Evolutionary conservation across 2,888 invertebrate genomes (phyloP).

Genomic region (Ennomos fuscantarius): DNA sequence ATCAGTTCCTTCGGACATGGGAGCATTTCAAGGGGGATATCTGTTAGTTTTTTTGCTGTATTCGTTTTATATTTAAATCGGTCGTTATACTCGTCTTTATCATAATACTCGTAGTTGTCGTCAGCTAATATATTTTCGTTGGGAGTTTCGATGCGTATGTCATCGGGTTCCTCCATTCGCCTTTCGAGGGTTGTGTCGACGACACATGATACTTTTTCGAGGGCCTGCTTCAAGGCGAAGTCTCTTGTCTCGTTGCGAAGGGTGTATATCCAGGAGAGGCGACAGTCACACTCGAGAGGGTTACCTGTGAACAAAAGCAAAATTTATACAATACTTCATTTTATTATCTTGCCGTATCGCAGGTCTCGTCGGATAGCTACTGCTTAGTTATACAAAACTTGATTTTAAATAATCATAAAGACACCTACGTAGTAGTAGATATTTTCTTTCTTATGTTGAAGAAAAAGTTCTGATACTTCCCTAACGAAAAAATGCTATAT

Average conservation of each 20-base stretch:
- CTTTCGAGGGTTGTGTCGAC: constrained; percentile 75
- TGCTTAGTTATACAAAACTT: too few species aligned
- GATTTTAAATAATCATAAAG: too few species aligned
- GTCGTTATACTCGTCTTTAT: constrained; percentile 69
- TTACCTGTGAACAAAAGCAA: constrained; percentile 87
- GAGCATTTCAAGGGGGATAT: constrained; percentile 72
- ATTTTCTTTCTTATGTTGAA: too few species aligned
- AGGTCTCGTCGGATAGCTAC: not conserved
- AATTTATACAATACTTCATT: constrained; percentile 6
- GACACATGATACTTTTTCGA: constrained; percentile 90
- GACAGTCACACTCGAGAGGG: constrained; percentile 93
- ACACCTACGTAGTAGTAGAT: too few species aligned
- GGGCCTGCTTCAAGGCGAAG: constrained; percentile 86
- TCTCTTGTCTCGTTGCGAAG: constrained; percentile 91
- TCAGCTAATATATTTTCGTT: constrained; percentile 63
- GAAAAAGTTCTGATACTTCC: too few species aligned
- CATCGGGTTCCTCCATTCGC: constrained; percentile 59
- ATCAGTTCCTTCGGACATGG: constrained; percentile 79
- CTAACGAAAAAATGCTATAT: too few species aligned
- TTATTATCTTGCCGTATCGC: not conserved
- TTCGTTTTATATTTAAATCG: constrained; percentile 55
- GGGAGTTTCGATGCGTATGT: constrained; percentile 47
- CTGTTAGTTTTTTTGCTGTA: constrained; percentile 68
- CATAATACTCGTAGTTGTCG: constrained; percentile 75
- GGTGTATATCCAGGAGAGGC: constrained; percentile 91